Percentiles rank a stretch among this genome's conserved stretches.
phyloP scores from a whole-genome alignment of 2,888 invertebrate genomes.

The Heterodera filipjevi region DNA sequence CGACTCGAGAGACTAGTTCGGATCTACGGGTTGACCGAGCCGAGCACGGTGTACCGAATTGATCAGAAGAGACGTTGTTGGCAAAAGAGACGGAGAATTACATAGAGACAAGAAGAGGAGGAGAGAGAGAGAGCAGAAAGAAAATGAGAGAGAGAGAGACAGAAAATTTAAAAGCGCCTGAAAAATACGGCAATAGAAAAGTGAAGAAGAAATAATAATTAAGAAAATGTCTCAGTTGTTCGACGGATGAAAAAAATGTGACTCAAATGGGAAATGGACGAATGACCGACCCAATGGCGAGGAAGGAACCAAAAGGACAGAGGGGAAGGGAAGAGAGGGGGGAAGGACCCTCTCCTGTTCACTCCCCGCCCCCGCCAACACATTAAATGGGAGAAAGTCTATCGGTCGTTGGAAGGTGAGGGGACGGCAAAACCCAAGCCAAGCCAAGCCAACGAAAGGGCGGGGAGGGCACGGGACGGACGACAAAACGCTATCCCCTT shows the following conservation, averaged over 20 bases:
- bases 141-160: background rate
- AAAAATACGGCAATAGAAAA: background rate
- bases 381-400: background rate
- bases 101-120: background rate
- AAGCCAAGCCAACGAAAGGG: background rate
- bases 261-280: constrained; percentile 3
- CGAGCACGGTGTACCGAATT: background rate
- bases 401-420: background rate
- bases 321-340: background rate
- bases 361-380: background rate
- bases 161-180: too few species aligned
- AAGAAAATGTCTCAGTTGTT: too few species aligned
- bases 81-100: background rate
- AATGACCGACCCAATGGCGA: background rate
- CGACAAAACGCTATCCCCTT: too few species aligned
- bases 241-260: background rate
- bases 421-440: constrained; percentile 7
- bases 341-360: background rate
- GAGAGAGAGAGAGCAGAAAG: background rate
- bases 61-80: background rate
- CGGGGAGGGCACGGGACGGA: background rate
- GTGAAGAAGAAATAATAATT: too few species aligned
- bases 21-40: constrained; percentile 63
- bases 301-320: background rate
- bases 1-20: constrained; percentile 59